Evolutionary conservation across 1,140 invertebrate genomes (phyloP), one percentile per base, ranked within the genome.

Genomic region (Ectropis grisescens): DNA sequence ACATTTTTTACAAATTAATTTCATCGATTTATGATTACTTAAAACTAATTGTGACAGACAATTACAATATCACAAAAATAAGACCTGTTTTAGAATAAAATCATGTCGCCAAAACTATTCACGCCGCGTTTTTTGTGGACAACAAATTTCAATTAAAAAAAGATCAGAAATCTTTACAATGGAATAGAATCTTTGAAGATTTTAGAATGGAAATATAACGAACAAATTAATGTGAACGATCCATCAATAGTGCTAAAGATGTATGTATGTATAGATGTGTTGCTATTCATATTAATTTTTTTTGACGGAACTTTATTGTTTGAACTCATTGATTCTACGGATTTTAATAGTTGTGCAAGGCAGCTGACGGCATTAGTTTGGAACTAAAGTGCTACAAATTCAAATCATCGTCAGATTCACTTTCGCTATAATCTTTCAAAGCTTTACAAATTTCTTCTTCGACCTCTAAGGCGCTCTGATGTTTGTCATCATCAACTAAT

Each of bases 391-490:
- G 60, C 64, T 74, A 76, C 67, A 72, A 64, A 47, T 66, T 43
- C 35, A 72, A 52, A 41, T 81, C 69, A 12, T 76, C 69, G 2
- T 81, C 76, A 1, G 69, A 69, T 33, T 81, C 76, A 40, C 60
- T 71, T 13, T 76, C 71, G 15, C 65, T 81, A 8, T 45, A 61
- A 39, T 62, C 61, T 14, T 65, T 61, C 15, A 76, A 49, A 33
- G 74, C 76, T 30, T 72, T 64, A n/a, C 66, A 61, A 32, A 81
- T 76, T 36, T 79, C 76, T 34, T 75, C 57, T 41, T 81, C 69
- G 11, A 81, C 55, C 26, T 78, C 72, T n/a, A 67, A 27, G n/a
- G 64, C 72, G 22, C 58, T 76, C 26, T 74, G 68, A 28, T 59
- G 39, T 45, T 71, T 74, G n/a, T 81, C 72, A 36, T 74, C 71